These are phyloP conservation scores for Lithobates pipiens DNA, from an alignment of 2,797 vertebrate genomes.

Conservation along the genomic window DNA sequence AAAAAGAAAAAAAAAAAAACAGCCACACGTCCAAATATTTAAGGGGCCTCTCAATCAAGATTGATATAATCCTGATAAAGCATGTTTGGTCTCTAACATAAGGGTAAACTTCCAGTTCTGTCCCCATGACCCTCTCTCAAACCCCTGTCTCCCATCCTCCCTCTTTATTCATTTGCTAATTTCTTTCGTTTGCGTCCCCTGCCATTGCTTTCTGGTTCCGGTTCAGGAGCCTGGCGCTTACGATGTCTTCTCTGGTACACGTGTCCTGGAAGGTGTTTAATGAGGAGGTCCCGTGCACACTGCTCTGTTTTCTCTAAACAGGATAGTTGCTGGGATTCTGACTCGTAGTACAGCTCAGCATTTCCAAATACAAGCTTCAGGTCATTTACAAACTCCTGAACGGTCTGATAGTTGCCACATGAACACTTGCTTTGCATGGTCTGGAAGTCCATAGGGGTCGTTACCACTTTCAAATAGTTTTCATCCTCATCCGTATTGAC, in stretches of 20 bases:
- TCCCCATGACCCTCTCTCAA: conserved; percentile 21
- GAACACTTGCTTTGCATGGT: conserved; percentile 92
- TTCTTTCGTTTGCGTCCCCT: conserved; percentile 78
- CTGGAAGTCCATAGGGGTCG: conserved; percentile 94
- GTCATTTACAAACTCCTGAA: conserved; percentile 90
- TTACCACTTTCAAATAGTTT: conserved; percentile 91
- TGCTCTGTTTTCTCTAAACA: conserved; percentile 93
- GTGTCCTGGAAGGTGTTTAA: conserved; percentile 90
- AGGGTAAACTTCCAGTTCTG: conserved; percentile 37
- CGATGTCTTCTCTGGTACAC: conserved; percentile 83
- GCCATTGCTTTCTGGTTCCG: conserved; percentile 75
- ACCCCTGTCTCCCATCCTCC: conserved; percentile 50
- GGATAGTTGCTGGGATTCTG: conserved; percentile 87
- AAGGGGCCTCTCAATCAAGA: conserved; percentile 22
- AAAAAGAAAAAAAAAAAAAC: background rate
- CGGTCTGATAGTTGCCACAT: conserved; percentile 84
- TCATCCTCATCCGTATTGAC: conserved; percentile 91
- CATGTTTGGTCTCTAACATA: conserved; percentile 42
- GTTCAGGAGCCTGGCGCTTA: conserved; percentile 79
- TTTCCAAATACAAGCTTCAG: conserved; percentile 94
- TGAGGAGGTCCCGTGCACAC: conserved; percentile 87
- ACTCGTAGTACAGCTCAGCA: conserved; percentile 92
- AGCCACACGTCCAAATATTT: conserved; percentile 29
- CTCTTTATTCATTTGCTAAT: conserved; percentile 67
- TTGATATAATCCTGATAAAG: conserved; percentile 29